Base-by-base conservation (phyloP, 2,797 vertebrate species). In the Eidolon dupreanum region DNA sequence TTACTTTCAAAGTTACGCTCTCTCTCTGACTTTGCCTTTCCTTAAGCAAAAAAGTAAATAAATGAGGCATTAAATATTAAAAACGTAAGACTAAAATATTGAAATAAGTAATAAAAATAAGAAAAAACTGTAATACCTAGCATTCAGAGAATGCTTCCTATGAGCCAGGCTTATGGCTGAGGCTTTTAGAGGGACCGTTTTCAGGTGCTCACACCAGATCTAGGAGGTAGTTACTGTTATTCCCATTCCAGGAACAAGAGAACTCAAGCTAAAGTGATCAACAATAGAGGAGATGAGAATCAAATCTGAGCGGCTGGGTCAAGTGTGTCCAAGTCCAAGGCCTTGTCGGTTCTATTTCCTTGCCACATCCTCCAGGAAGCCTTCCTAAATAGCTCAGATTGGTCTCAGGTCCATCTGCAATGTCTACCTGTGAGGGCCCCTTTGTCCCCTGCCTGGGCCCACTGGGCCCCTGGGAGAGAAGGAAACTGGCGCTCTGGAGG, bases 361-460 rank as follows among this genome's bases (percentile, higher is more conserved):
- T 65, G 66, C 9, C 2, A 26, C 51, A 74, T 88, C 92, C 79
- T 84, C 36, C 53, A n/a, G 33, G 36, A 87, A 87, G 66, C 33
- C 74, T 31, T 78, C 46, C 61, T 9, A 43, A 46, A 13, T 41
- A 9, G 11, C 75, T 87, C n/a, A 8, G 22, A 41, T 61, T 46
- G 41, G 19, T 38, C 38, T 38, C 22, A 20, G n/a, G 38, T 19
- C 33, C 55, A 61, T 19, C 2, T 8, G 11, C 0, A 1, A 22
- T 0, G 22, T 0, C 0, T 20, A 61, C 6, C 13, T 8, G 19
- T 17, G 0, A 0, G 87, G 1, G 1, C 0, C 51, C 6, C 20
- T 20, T 4, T 16, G 55, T 36, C 20, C 7, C 1, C 1, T 1
- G 19, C 8, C 20, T 51, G 0, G 0, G 38, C 28, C 15, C 26